Evolutionary conservation across 2,888 invertebrate species (phyloP), one percentile per base, ranked within the genome.

Genomic region (Eueremaeus valkanovi): DNA sequence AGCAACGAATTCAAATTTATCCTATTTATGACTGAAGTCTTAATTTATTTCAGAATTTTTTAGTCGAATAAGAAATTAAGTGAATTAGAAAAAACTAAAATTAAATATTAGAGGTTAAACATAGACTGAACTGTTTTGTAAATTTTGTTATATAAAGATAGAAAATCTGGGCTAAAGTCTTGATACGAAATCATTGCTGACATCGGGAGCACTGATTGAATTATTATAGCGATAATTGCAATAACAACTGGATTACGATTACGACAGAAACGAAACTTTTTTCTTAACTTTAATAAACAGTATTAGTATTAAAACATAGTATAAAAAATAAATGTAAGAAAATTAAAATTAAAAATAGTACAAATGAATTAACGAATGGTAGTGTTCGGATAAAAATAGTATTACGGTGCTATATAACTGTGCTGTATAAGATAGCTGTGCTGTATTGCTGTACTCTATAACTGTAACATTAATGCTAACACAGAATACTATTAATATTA

Each of bases 181-280:
- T 21, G 31, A 58, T 3, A 21, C 40, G 11, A 66, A 18, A 66
- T 66, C 66, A 40, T 9, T 63, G 5, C 24, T 40, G 40, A 36
- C 36, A 66, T 66, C 66, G 66, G 66, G 36, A 66, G 66, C 66
- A 66, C 40, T 36, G 40, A 66, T 66, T 66, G 66, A 66, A 40
- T 40, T 66, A 66, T 66, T 66, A 66, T 40, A 27, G 9, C 11
- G 27, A 70, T 5, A 66, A 66, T 31, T 49, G 49, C n/a, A 27
- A 66, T 45, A 42, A 70, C 31, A 21, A 40, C 40, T 70, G 45
- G 66, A 33, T 36, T 66, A 40, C 66, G 18, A 29, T 49, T 49
- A 5, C 21, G 49, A 49, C 49, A 49, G 3, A 49, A 49, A 49
- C 18, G 21, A 21, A 2, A 49, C 21, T 49, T 49, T 49, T 49